Base-by-base conservation (phyloP, 2,113 vertebrate species). In the Ramphastos sulfuratus region DNA sequence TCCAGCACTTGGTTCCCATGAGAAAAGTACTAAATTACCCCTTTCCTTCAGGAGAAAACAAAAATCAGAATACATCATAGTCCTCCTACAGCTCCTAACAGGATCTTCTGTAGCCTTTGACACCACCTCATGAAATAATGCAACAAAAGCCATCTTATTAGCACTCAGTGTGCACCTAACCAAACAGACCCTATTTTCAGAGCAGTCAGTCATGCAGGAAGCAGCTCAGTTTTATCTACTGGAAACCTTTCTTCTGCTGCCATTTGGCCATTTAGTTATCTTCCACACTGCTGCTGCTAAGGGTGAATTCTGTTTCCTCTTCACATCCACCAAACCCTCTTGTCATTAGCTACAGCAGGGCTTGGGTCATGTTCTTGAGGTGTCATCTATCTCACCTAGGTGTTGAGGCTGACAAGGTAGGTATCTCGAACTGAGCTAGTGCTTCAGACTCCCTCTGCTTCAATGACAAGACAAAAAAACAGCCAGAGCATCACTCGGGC, bases 11-110 rank as follows among this genome's bases (percentile, higher is more conserved):
- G n/a, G 39, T 31, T 90, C 91, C 92, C 89, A 82, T 55, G 86
- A 92, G 94, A 92, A 91, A 90, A 83, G 30, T 37, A 65, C 81
- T 94, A 90, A 96, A 96, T 86, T 87, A 88, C 55, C 56, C 19
- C 66, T 88, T 82, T 89, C 85, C 77, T 90, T 50, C 37, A 87
- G 90, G 76, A 94, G 65, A 89, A 94, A 89, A 92, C 82, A 93
- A 82, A 84, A 84, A 92, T 84, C 58, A 56, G 80, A 91, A 95
- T 90, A 61, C 23, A 88, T 69, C 52, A 69, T 1, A 60, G 67
- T 82, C 71, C 71, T 93, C 78, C 82, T 0, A 4, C 80, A 92
- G 87, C 73, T 82, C 72, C 94, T 91, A 95, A 92, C 90, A 69
- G 86, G 77, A 88, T 72, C 54, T 80, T 85, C 25, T 30, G 78